phyloP scores from a whole-genome alignment of 2,797 vertebrate genomes.

The Poliocrania exsul region DNA sequence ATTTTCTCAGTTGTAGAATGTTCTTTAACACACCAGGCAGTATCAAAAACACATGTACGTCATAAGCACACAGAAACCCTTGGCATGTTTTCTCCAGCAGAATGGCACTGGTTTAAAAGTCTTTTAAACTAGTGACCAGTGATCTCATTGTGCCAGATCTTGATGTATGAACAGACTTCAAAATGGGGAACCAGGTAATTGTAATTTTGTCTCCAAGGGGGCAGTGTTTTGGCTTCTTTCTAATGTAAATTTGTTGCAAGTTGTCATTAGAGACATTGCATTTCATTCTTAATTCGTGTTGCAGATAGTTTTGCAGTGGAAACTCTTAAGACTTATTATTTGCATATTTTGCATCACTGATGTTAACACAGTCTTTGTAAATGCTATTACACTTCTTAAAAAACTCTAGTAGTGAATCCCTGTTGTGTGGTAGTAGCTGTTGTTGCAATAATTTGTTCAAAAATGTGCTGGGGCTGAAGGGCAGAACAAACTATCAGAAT shows the following conservation, averaged over 20 bases:
- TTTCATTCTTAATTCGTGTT: neutral
- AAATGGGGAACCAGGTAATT: neutral
- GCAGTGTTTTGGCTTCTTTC: neutral
- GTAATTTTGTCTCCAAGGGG: neutral
- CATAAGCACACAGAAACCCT: neutral
- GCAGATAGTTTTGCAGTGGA: neutral
- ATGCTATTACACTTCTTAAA: fast-evolving
- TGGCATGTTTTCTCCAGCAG: neutral
- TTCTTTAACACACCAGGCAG: neutral
- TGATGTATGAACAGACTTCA: neutral
- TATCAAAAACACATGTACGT: neutral
- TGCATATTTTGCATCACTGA: neutral
- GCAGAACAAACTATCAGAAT: neutral
- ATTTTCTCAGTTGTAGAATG: neutral
- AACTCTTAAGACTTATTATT: neutral
- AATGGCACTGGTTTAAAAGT: neutral
- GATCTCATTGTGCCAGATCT: neutral
- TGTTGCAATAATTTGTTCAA: neutral
- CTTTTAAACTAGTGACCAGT: neutral
- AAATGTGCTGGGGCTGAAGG: neutral
- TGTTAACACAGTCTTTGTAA: neutral
- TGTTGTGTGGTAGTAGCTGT: neutral
- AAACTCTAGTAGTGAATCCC: neutral
- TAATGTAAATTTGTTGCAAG: neutral
- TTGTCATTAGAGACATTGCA: neutral